Evolutionary conservation across 1,140 invertebrate species (phyloP), one percentile per base, ranked within the genome.

Genomic region (Zaprionus ghesquierei): DNA sequence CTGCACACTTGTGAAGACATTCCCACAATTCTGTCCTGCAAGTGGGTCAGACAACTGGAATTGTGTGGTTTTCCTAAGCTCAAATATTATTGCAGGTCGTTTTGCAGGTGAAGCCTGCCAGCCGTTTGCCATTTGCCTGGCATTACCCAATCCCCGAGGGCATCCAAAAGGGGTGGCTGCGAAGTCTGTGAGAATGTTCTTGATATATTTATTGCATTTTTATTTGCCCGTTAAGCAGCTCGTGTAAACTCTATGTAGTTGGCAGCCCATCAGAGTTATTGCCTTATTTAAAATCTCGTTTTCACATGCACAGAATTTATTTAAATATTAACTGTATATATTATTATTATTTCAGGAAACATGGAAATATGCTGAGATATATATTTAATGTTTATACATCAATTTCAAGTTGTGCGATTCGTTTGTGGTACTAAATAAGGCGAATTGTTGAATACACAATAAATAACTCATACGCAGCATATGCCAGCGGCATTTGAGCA

Each of bases 401-500:
- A 12, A 22, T 18, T 12, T 46, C 3, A 22, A 46, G 9, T 25
- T 25, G 13, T 50, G n/a, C n/a, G n/a, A n/a, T n/a, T n/a, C n/a
- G n/a, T 50, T 4, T 25, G 49, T 1, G 2, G 8, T 8, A 25
- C 22, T 15, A 33, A 50, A 50, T 51, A 29, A n/a, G 23, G 31
- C 22, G 13, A 63, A 63, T 63, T 63, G 33, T 53, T 27, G 25
- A 22, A 6, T 33, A 54, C 27, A 35, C 50, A 77, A 81, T 81
- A 81, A 81, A 81, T 81, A 75, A 81, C 79, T 81, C 79, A 81
- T 81, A 74, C 79, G 74, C 79, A 81, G 79, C 61, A 56, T 81
- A 66, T 65, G 65, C 75, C 79, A 41, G 38, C 51, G 54, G 65
- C 75, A 69, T 61, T 81, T 77, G 60, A 77, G 50, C 55, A 69